Percentiles rank a stretch among this genome's conserved stretches.
These are phyloP conservation scores for Morus bassanus DNA, from an alignment of 2,797 vertebrate genomes.

Conservation along the genomic window DNA sequence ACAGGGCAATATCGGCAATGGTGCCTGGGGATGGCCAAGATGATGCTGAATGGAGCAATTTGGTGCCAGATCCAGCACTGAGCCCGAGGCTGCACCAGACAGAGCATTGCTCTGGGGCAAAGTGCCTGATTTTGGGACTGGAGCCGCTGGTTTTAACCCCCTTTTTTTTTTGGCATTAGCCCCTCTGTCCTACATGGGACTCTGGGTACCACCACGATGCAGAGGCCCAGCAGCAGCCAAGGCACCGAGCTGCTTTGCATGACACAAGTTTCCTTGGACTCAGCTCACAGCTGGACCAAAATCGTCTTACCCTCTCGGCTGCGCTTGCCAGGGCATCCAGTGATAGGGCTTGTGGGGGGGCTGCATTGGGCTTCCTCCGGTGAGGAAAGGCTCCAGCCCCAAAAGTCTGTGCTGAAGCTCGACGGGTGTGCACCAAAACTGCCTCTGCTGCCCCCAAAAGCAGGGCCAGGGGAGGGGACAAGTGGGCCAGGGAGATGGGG, in stretches of 20 bases:
- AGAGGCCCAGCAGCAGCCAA: not conserved
- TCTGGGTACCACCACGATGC: too few relatives aligned
- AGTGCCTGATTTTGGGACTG: not conserved
- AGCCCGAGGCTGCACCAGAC: not conserved
- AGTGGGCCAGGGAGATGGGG: not conserved
- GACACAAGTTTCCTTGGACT: not conserved
- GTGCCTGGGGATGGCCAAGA: not conserved
- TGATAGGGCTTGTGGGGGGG: not conserved
- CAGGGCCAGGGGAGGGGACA: not conserved
- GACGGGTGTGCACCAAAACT: not conserved
- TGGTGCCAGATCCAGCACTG: not conserved
- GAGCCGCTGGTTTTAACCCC: rapidly evolving
- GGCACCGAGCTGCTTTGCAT: not conserved
- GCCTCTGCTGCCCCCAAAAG: not conserved
- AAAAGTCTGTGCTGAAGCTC: not conserved
- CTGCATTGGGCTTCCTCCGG: not conserved
- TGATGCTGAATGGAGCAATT: rapidly evolving
- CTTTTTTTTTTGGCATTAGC: not conserved
- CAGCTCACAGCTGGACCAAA: not conserved
- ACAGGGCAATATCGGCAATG: rapidly evolving
- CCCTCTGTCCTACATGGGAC: not conserved
- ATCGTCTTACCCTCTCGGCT: not conserved
- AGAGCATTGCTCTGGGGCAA: not conserved
- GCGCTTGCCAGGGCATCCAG: not conserved
- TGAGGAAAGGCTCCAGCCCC: not conserved